Conservation (phyloP, 2,113 vertebrate species). For the Sula dactylatra region DNA sequence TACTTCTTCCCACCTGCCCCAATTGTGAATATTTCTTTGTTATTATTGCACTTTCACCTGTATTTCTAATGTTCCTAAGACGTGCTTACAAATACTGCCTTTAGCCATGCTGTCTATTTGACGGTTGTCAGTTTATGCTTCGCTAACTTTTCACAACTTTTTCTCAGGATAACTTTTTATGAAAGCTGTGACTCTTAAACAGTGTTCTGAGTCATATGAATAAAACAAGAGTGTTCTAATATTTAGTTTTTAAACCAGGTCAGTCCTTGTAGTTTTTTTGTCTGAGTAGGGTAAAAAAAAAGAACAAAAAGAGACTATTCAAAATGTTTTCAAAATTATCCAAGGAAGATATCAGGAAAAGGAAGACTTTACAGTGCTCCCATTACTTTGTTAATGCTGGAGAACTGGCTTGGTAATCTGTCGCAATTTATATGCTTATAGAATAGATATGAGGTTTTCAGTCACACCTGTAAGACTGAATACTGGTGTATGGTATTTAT, state of each 20-base stretch:
- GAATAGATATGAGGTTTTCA: background rate
- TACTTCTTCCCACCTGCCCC: background rate
- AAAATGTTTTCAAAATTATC: background rate
- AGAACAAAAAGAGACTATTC: background rate
- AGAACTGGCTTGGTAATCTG: background rate
- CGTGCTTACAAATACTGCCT: background rate
- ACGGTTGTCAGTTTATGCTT: background rate
- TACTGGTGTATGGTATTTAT: background rate
- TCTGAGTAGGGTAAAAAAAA: background rate
- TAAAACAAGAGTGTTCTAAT: background rate
- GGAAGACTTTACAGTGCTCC: background rate
- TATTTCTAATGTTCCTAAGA: background rate
- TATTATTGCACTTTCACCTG: background rate
- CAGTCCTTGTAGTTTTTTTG: background rate
- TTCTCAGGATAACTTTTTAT: background rate
- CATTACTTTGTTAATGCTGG: background rate
- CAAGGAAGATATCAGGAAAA: background rate
- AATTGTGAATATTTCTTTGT: background rate
- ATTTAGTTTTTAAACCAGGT: background rate
- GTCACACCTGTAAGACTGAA: background rate
- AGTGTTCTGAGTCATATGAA: background rate
- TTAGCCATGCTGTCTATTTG: background rate
- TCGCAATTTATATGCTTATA: background rate
- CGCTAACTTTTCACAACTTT: background rate
- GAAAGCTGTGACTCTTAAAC: background rate